Percentiles rank a stretch among this genome's conserved stretches.
phyloP scores from a whole-genome alignment of 2,888 invertebrate genomes.

The Matsumyia berberina region DNA sequence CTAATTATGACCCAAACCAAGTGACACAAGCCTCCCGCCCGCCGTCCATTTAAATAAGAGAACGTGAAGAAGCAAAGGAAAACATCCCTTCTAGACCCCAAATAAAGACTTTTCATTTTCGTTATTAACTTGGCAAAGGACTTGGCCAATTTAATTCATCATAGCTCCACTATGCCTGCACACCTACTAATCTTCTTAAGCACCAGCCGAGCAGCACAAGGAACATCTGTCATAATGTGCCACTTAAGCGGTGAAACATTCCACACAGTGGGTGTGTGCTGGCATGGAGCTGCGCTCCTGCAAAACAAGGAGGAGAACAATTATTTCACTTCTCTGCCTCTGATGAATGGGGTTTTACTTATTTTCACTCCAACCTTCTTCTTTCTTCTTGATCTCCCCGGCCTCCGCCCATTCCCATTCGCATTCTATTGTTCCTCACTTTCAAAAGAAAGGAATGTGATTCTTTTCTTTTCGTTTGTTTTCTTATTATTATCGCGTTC shows the following conservation, averaged over 20 bases:
- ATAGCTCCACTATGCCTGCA: not conserved
- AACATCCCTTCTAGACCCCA: not conserved
- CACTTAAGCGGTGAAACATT: constrained; percentile 23
- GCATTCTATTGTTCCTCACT: constrained; percentile 12
- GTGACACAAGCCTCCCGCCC: not conserved
- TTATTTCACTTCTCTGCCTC: constrained; percentile 10
- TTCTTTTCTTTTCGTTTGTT: not conserved
- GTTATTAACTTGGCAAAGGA: not conserved
- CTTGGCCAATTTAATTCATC: not conserved
- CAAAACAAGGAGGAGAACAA: not conserved
- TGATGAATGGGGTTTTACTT: constrained; percentile 22
- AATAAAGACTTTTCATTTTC: not conserved
- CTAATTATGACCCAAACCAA: not conserved
- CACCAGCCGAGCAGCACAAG: constrained; percentile 4
- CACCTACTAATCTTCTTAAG: constrained; percentile 21
- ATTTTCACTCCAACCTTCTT: not conserved
- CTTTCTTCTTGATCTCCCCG: not conserved
- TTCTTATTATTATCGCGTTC: not conserved
- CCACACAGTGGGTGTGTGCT: not conserved
- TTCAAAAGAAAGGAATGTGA: constrained; percentile 5
- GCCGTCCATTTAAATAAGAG: not conserved
- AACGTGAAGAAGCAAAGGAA: not conserved
- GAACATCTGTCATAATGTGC: constrained; percentile 44
- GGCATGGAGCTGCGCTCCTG: too few relatives aligned
- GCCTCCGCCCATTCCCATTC: too few relatives aligned